Percentiles rank a stretch among this genome's conserved stretches.
Conservation (phyloP, 1,140 invertebrate genomes). For the Schlechtendalia chinensis region DNA sequence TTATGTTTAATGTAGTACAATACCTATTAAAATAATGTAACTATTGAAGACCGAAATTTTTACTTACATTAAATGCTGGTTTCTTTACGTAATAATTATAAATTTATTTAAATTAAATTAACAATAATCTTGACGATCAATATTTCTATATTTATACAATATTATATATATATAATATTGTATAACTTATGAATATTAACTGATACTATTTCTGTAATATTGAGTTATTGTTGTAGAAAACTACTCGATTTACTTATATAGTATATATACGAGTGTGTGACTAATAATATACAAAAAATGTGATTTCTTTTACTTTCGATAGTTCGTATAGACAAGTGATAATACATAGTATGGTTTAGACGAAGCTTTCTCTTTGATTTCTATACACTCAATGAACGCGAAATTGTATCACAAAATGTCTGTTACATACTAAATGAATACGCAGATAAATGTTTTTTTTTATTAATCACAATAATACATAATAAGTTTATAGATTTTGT, state of each 20-base stretch:
- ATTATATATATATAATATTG: too few relatives aligned
- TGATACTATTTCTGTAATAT: background rate
- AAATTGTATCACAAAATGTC: background rate
- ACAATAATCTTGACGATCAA: too few relatives aligned
- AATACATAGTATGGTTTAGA: conserved; percentile 7
- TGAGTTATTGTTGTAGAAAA: background rate
- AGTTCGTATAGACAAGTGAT: conserved; percentile 13
- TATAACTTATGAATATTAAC: too few relatives aligned
- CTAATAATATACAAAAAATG: background rate
- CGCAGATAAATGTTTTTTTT: background rate
- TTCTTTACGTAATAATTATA: too few relatives aligned
- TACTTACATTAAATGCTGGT: too few relatives aligned
- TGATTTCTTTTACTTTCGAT: conserved; percentile 43
- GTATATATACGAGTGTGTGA: background rate
- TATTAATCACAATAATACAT: too few relatives aligned
- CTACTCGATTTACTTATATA: background rate
- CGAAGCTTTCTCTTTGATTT: conserved; percentile 38
- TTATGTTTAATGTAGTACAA: too few relatives aligned
- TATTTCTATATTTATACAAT: too few relatives aligned
- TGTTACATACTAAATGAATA: background rate
- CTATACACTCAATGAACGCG: conserved; percentile 10
- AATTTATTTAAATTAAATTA: too few relatives aligned
- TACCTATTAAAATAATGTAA: too few relatives aligned
- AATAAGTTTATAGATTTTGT: too few relatives aligned
- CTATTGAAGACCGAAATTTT: too few relatives aligned